Evolutionary conservation across 2,888 invertebrate species (phyloP).

Genomic region (Pyrochroa serraticornis): DNA sequence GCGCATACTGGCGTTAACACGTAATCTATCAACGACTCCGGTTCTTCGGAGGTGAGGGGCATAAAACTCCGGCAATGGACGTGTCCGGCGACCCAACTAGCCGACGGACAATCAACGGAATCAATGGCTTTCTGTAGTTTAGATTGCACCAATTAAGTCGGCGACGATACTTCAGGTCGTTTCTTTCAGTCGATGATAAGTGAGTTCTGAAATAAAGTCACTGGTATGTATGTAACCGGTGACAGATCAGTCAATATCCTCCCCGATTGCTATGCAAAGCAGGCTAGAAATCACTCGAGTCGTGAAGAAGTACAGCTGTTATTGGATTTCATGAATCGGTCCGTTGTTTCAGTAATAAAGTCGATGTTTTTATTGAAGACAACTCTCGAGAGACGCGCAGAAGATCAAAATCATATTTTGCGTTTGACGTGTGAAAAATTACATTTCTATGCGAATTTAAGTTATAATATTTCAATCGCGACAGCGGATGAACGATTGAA

Average conservation of each 20-base stretch:
- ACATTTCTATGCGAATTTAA: conserved; percentile 53
- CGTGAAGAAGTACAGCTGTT: conserved; percentile 54
- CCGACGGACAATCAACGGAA: conserved; percentile 40
- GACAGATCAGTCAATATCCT: conserved; percentile 45
- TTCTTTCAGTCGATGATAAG: conserved; percentile 10
- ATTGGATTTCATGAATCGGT: conserved; percentile 55
- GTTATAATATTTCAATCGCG: conserved; percentile 47
- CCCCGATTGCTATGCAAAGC: conserved; percentile 51
- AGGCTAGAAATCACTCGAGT: conserved; percentile 53
- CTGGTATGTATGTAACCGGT: conserved; percentile 25
- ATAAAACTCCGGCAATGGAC: conserved; percentile 16
- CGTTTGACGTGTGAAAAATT: conserved; percentile 55
- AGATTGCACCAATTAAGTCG: conserved; percentile 27
- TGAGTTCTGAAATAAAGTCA: conserved; percentile 19
- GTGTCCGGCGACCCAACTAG: conserved; percentile 40
- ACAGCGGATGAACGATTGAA: too few species aligned
- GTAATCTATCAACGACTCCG: too few species aligned
- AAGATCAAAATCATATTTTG: conserved; percentile 56
- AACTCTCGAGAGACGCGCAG: conserved; percentile 49
- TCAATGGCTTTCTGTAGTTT: conserved; percentile 31
- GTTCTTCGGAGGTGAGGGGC: too few species aligned
- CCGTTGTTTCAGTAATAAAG: conserved; percentile 54
- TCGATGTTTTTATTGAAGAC: conserved; percentile 55
- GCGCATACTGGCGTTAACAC: too few species aligned
- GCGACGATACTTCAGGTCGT: conserved; percentile 11